Evolutionary conservation across 2,888 invertebrate genomes (phyloP), one percentile per base, ranked within the genome.

Genomic region (Dendrolimus houi): DNA sequence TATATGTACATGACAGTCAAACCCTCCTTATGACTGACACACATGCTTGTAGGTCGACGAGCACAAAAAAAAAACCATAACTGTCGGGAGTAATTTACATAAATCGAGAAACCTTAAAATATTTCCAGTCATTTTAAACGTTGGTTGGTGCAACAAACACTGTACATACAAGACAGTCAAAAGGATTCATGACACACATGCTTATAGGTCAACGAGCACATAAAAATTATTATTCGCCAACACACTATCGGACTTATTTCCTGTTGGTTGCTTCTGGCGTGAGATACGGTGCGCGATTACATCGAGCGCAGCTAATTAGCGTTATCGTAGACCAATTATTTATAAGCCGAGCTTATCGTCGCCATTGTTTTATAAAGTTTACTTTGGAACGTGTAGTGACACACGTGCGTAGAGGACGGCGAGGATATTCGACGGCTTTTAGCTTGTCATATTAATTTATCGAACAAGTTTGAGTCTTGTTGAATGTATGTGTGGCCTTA

Each of bases 281-380:
- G 70, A 83, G 85, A 86, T 85, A 85, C 71, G 74, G 62, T 56
- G 58, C 54, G 57, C 67, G 87, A 87, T 87, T 74, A 69, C 79
- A 86, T 84, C 83, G 81, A 62, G 62, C 63, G 56, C 63, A 62
- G 76, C 79, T 88, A 87, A 88, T 88, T 88, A 88, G 75, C 79
- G 66, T 84, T 87, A 87, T 89, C 87, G 84, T 78, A 79, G 77
- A 80, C 84, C 83, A 85, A 85, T 88, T 88, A 87, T 87, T 86
- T 86, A 85, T 86, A 82, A 84, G 83, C 77, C 68, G 60, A 70
- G 71, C 79, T 87, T 87, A 87, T 87, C 87, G 83, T 62, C 68
- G 70, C 80, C 77, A 86, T 88, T 87, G 87, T 88, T 79, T 72
- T 74, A 72, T 75, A 66, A 74, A 74, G 72, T 75, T 71, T 64